phyloP scores from a whole-genome alignment of 2,797 vertebrate species.

The Margarornis squamiger region DNA sequence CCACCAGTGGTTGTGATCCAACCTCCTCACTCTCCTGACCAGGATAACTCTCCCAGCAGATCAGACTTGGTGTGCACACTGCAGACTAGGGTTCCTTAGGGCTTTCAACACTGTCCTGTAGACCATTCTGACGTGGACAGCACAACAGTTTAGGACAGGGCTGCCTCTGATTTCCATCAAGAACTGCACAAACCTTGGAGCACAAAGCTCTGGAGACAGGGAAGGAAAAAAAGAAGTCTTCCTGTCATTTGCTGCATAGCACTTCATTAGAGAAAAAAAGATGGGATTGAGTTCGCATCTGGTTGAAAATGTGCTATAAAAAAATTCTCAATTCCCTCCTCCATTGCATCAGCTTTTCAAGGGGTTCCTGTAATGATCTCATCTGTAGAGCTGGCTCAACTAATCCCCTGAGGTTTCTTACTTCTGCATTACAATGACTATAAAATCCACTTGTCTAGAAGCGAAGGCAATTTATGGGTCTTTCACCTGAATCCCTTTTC shows the following conservation, averaged over 20 bases:
- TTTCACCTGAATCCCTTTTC: neutral
- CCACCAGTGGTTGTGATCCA: neutral
- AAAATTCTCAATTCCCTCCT: neutral
- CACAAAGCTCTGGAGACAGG: neutral
- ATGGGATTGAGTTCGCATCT: neutral
- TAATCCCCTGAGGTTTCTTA: neutral
- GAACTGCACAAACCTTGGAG: neutral
- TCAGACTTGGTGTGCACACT: neutral
- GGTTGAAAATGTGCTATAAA: neutral
- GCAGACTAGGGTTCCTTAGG: neutral
- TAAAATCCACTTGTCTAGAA: slow-evolving; percentile 10
- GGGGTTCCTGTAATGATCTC: slow-evolving; percentile 1
- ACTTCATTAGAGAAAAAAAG: neutral
- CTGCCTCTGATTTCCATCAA: neutral
- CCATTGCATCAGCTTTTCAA: neutral
- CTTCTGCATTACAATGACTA: neutral
- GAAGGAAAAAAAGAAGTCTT: neutral
- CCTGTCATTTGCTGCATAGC: neutral
- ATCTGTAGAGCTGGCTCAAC: slow-evolving; percentile 1
- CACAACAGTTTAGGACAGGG: neutral
- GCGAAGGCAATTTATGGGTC: neutral
- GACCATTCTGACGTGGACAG: neutral
- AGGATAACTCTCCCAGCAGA: accelerated
- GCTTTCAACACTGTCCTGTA: neutral
- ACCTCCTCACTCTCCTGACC: neutral